A percentile compares a stretch with the other conserved stretches of the same genome.
Evolutionary conservation across 2,113 vertebrate species (phyloP).

Genomic region (Noturus placidus): DNA sequence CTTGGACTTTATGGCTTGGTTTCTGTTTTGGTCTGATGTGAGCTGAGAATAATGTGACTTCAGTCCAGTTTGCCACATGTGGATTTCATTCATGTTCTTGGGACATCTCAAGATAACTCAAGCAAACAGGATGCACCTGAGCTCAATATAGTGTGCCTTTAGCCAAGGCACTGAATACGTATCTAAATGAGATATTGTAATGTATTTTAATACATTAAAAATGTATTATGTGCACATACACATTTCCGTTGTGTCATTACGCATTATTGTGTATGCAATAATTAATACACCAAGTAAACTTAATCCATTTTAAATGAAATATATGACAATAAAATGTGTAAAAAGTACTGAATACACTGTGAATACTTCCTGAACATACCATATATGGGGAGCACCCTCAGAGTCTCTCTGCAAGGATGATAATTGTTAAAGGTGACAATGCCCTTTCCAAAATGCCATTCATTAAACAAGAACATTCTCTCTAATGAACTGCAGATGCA

Average conservation of each 20-base stretch:
- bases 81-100: neutral
- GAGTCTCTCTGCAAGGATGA: neutral
- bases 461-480: slow-evolving; percentile 24
- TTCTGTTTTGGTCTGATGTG: neutral
- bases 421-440: slow-evolving; percentile 18
- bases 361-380: neutral
- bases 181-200: neutral
- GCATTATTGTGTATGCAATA: neutral
- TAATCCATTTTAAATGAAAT: neutral
- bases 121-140: neutral
- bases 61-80: neutral
- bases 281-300: neutral
- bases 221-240: too few species aligned
- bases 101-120: neutral
- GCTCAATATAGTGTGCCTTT: neutral
- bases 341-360: too few species aligned
- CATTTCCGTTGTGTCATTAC: neutral
- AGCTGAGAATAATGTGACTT: neutral
- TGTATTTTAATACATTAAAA: neutral
- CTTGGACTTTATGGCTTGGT: neutral
- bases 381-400: neutral
- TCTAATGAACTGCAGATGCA: neutral
- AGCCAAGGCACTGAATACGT: neutral
- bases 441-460: slow-evolving; percentile 10
- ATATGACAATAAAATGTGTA: neutral